These are phyloP conservation scores for Gobio gobio DNA, from an alignment of 2,113 vertebrate genomes.

Conservation along the genomic window DNA sequence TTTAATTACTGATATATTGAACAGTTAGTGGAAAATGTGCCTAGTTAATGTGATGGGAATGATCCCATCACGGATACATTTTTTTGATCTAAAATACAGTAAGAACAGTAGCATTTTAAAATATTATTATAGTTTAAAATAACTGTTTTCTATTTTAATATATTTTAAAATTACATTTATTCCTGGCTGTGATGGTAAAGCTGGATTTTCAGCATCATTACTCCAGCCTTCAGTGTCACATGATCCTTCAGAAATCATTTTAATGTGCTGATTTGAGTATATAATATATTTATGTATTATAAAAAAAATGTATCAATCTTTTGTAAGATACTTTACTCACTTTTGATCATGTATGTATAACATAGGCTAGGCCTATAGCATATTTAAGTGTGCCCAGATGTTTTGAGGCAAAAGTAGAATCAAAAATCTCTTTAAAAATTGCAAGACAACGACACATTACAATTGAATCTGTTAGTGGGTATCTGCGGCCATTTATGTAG, in stretches of 20 bases:
- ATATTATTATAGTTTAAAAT: neutral
- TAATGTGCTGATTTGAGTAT: no score
- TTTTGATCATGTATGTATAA: neutral
- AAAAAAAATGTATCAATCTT: neutral
- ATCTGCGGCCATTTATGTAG: neutral
- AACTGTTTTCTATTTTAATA: neutral
- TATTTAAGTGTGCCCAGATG: neutral
- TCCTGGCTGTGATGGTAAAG: neutral
- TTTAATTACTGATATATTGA: neutral
- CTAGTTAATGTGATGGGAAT: no score
- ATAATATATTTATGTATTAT: no score
- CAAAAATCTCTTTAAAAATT: neutral
- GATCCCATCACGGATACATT: neutral
- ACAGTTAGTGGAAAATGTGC: no score
- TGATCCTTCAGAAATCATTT: no score
- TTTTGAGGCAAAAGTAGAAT: neutral
- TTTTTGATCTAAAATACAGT: neutral
- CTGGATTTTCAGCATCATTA: neutral
- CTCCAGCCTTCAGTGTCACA: no score
- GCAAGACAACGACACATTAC: neutral
- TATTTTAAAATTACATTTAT: neutral
- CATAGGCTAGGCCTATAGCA: neutral
- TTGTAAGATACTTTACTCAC: neutral
- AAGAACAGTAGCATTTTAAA: neutral
- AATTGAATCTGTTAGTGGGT: neutral